Evolutionary conservation across 1,140 invertebrate species (phyloP).

Genomic region (Nixonia krombeini): DNA sequence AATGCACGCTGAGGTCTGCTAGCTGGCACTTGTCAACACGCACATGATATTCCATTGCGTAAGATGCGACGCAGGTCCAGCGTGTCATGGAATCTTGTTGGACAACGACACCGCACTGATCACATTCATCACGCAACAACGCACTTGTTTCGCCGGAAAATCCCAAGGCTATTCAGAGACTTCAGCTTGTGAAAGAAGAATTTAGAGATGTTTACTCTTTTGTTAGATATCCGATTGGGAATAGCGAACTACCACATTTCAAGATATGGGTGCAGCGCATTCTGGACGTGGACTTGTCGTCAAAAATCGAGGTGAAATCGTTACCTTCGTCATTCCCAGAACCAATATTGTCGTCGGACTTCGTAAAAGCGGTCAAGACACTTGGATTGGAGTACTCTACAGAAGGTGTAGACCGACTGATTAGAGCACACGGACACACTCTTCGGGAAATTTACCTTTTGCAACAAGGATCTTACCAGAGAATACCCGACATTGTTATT

Average conservation of each 20-base stretch:
- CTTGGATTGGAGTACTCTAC: constrained; percentile 81
- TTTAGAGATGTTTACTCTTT: constrained; percentile 8
- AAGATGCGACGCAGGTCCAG: too few species aligned
- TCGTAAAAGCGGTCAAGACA: constrained; percentile 75
- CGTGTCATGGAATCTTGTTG: too few species aligned
- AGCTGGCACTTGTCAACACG: too few species aligned
- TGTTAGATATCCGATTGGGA: constrained; percentile 87
- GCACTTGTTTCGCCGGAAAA: too few species aligned
- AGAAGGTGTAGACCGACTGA: constrained; percentile 86
- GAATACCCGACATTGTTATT: constrained; percentile 94
- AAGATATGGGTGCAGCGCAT: constrained; percentile 84
- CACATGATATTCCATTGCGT: too few species aligned
- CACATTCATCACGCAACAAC: too few species aligned
- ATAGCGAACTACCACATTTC: constrained; percentile 83
- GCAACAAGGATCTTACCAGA: constrained; percentile 78
- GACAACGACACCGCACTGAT: too few species aligned
- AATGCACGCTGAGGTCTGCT: too few species aligned
- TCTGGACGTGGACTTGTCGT: constrained; percentile 77
- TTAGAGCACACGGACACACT: constrained; percentile 96
- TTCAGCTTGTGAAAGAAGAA: too few species aligned
- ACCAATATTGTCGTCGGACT: constrained; percentile 72
- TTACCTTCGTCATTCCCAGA: constrained; percentile 73
- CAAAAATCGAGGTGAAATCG: constrained; percentile 66
- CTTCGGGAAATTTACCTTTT: constrained; percentile 90
- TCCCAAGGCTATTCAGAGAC: too few species aligned